Conservation (phyloP, 2,888 invertebrate genomes). For the Osmoderma eremita region DNA sequence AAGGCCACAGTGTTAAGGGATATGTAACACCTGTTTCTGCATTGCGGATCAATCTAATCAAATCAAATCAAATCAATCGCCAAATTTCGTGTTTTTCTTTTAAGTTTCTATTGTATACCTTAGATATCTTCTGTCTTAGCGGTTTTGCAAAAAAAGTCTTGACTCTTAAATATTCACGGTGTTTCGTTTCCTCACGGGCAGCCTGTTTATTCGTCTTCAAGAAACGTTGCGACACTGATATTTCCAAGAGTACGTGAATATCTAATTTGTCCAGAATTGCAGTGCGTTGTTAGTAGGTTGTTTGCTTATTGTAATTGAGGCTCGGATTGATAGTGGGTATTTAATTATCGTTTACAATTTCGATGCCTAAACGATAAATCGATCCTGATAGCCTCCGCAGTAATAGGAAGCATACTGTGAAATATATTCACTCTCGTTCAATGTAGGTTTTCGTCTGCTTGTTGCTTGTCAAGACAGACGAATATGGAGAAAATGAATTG, state of each 20-base stretch:
- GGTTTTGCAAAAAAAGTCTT: too few species aligned
- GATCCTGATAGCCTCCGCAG: background rate
- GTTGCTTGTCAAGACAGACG: background rate
- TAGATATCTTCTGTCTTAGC: too few species aligned
- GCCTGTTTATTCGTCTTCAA: too few species aligned
- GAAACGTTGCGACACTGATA: constrained; percentile 11
- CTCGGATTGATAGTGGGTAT: constrained; percentile 10
- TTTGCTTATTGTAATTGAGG: constrained; percentile 22
- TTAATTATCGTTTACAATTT: constrained; percentile 31
- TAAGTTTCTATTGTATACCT: too few species aligned
- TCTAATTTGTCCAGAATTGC: constrained; percentile 9
- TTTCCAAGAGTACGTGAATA: background rate
- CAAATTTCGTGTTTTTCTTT: too few species aligned
- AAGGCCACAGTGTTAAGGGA: too few species aligned
- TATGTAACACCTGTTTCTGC: too few species aligned
- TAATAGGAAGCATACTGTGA: constrained; percentile 4
- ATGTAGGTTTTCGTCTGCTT: constrained; percentile 6
- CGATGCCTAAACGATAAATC: constrained; percentile 19
- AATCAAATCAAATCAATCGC: too few species aligned
- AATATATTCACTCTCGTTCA: background rate
- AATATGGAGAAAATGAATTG: constrained; percentile 24
- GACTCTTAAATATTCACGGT: too few species aligned
- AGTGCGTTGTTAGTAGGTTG: constrained; percentile 17
- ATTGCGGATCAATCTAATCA: too few species aligned
- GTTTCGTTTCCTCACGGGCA: too few species aligned